Evolutionary conservation across 1,140 invertebrate genomes (phyloP), one percentile per base, ranked within the genome.

Genomic region (Bombus difficillimus): DNA sequence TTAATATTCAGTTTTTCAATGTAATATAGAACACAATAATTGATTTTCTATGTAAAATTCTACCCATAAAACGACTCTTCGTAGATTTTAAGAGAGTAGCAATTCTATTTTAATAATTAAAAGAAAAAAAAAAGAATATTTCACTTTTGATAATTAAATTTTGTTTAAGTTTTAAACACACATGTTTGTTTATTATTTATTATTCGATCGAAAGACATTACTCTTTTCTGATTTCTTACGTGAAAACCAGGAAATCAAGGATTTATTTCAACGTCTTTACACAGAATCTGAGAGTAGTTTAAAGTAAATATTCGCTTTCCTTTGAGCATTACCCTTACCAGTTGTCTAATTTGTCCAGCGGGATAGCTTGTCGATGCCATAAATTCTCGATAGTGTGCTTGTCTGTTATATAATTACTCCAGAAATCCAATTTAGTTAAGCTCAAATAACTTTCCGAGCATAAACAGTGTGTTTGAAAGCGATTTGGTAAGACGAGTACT

Each of bases 401-500:
- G 59, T 53, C 25, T 25, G 57, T 76, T n/a, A 62, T 76, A 64
- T 83, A 83, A 76, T 83, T 76, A 83, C 73, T 76, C 62, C 62
- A 77, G 81, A 83, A 76, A 73, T 77, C 28, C 62, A 83, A 47
- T 68, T 76, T 83, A 83, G 81, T 47, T 83, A 83, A 64, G 69
- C 66, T 83, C 73, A 47, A 83, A 62, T 77, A 75, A 81, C 69
- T 53, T 69, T 41, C 37, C 39, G 43, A 32, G 53, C 32, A 28
- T 68, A 66, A 69, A 80, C 64, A 80, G n/a, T 37, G 64, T 37
- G 64, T 53, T 66, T 34, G 41, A 3, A 68, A 25, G 25, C 32
- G 62, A 68, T 79, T 68, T 79, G 32, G 41, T 37, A 68, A 79
- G 37, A 66, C 41, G 62, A 68, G 62, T 47, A 79, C 39, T 79